Base-by-base conservation (phyloP, 2,113 vertebrate species). In the Xiphophorus couchianus region DNA sequence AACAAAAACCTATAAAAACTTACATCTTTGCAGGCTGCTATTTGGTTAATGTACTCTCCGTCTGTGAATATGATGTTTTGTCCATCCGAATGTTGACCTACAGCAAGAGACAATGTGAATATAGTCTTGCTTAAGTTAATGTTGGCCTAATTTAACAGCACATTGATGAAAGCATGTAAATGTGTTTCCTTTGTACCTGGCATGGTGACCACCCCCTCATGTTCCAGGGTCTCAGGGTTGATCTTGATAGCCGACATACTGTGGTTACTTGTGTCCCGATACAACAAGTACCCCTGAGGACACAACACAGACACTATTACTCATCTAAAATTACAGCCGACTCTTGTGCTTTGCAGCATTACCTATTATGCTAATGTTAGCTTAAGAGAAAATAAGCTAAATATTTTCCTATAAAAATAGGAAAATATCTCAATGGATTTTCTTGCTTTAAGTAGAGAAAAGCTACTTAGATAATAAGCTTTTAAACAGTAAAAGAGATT, bases 41-140 rank as follows among this genome's bases (percentile, higher is more conserved):
- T 99, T 91, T 99, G 98, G 92, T 99, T 99, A 91, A 99, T 96
- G 89, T 96, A 97, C 85, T 99, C 98, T 90, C 98, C 98, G 89
- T 99, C 98, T 70, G 97, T 98, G 85, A 99, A 99, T 83, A 99
- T 93, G 71, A 99, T 99, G 91, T 98, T 98, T 91, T 99, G 97
- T 69, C 97, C 97, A 76, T 99, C 98, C 81, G 95, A 93, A 80
- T 97, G 96, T 90, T 96, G 96, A 93, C 97, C 97, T 99, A 80
- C 61, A 77, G 85, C 85, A 67, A 79, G 14, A 76, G 65, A 48
- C 4, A 66, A 66, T 62, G 42, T 86, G 29, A 81, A 77, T 51
- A 66, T 15, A 25, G 0, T 15, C n/a, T 51, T 22, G 63, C 58
- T 69, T 54, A 28, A 12, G 15, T 54, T 66, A 15, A 39, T 2